These are phyloP conservation scores for Morone saxatilis DNA, from an alignment of 2,113 vertebrate genomes.

Conservation along the genomic window DNA sequence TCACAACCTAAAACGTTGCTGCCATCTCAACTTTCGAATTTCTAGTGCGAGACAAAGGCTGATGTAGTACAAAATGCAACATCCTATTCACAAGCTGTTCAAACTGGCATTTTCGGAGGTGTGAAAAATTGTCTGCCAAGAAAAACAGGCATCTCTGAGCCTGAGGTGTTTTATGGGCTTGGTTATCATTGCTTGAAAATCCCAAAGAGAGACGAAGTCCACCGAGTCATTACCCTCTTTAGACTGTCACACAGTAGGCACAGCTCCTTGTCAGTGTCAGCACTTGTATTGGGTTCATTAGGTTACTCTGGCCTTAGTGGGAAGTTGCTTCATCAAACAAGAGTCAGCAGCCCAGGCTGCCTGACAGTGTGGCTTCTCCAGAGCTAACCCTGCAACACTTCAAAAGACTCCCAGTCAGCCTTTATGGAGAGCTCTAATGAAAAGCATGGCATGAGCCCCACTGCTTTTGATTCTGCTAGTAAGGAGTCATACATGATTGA, in stretches of 20 bases:
- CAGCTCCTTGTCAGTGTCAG: slow-evolving; percentile 63
- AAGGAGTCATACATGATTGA: slow-evolving; percentile 77
- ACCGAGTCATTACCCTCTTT: slow-evolving; percentile 54
- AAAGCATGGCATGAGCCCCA: slow-evolving; percentile 66
- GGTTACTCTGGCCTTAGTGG: slow-evolving; percentile 50
- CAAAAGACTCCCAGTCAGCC: slow-evolving; percentile 72
- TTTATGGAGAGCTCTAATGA: slow-evolving; percentile 70
- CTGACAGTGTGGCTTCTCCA: slow-evolving; percentile 63
- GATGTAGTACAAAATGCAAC: neutral
- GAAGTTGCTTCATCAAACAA: slow-evolving; percentile 78
- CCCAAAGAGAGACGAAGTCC: slow-evolving; percentile 55
- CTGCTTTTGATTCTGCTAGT: slow-evolving; percentile 72
- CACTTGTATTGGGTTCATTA: slow-evolving; percentile 70
- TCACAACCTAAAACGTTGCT: slow-evolving; percentile 2
- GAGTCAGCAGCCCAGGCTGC: slow-evolving; percentile 63
- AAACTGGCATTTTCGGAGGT: slow-evolving; percentile 21
- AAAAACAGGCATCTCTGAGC: slow-evolving; percentile 8
- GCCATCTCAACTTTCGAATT: slow-evolving; percentile 11
- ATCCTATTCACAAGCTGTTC: slow-evolving; percentile 2
- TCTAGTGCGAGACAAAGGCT: slow-evolving; percentile 13
- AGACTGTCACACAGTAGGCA: slow-evolving; percentile 49
- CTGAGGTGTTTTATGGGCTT: slow-evolving; percentile 22
- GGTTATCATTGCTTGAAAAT: slow-evolving; percentile 49
- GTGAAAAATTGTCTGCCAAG: slow-evolving; percentile 30
- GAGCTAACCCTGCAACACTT: slow-evolving; percentile 68